Conservation (phyloP, 2,797 vertebrate genomes). For the Lagothrix lagotricha region DNA sequence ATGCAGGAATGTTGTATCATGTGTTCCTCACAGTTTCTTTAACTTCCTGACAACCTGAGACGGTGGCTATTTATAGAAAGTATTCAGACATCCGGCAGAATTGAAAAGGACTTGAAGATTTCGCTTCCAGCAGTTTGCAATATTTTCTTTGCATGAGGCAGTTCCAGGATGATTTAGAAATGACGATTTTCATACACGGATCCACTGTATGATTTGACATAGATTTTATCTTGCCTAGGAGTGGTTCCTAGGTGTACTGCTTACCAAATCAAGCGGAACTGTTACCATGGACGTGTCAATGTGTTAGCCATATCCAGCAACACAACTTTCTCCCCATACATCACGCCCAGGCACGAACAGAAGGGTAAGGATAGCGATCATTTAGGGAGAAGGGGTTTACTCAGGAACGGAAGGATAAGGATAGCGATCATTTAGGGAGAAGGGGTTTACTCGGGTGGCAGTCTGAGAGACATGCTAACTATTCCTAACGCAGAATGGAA, state of each 20-base stretch:
- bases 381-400: neutral
- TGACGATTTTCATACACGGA: rapidly evolving
- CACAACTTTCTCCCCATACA: neutral
- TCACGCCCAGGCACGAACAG: rapidly evolving
- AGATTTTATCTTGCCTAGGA: neutral
- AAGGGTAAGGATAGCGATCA: rapidly evolving
- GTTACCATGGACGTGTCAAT: neutral
- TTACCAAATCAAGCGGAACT: neutral
- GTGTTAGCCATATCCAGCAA: neutral
- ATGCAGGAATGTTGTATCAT: rapidly evolving
- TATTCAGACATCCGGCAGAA: neutral
- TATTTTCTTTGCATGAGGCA: neutral
- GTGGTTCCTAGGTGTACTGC: no score
- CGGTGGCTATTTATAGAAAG: neutral
- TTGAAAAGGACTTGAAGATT: neutral
- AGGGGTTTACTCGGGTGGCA: neutral
- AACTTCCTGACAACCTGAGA: neutral
- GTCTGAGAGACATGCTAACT: neutral
- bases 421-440: rapidly evolving
- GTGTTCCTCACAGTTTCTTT: neutral
- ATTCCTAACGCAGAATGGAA: neutral
- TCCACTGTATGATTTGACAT: neutral
- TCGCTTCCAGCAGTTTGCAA: neutral
- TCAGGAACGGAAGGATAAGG: no score
- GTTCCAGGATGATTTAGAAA: neutral